Evolutionary conservation across 1,140 invertebrate species (phyloP), one percentile per base, ranked within the genome.

Genomic region (Phenacoccus solenopsis): DNA sequence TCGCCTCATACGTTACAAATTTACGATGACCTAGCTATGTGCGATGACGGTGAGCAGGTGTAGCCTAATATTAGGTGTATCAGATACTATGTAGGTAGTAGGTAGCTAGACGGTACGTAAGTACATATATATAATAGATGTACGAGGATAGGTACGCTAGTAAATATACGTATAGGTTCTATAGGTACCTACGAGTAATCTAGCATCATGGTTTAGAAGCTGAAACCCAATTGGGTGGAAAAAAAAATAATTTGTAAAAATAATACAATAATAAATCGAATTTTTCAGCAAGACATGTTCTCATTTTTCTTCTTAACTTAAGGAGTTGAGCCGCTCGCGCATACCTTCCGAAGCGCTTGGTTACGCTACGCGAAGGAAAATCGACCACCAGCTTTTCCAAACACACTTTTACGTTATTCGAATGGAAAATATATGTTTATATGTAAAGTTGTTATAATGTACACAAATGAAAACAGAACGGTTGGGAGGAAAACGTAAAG

Each of bases 381-480:
- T 49, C 38, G 38, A 49, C 38, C 38, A 49, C 38, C 38, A 49
- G 38, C 38, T 49, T 49, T 49, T 49, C 38, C 16, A 49, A 49
- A 49, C 38, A 49, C 38, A n/a, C 38, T 49, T n/a, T 49, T 25
- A 64, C 25, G 59, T 64, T 64, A 25, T 64, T 64, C 59, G 59
- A 64, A 64, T 64, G 59, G 59, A 64, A 64, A 64, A 64, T 64
- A 64, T 64, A 64, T 64, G 59, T 64, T 64, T 64, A 27, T 27
- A 64, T 64, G 59, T 64, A 64, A 64, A 64, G 59, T 64, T 64
- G 59, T 64, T 64, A 64, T 64, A 64, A 64, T 64, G 59, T 64
- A 64, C 59, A 64, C 59, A 64, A 64, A 64, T 64, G 59, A 64
- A 64, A 64, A 64, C 25, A 27, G 13, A 22, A 20, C 22, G 21